Evolutionary conservation across 2,113 vertebrate species (phyloP), one percentile per base, ranked within the genome.

Genomic region (Octodon degus): DNA sequence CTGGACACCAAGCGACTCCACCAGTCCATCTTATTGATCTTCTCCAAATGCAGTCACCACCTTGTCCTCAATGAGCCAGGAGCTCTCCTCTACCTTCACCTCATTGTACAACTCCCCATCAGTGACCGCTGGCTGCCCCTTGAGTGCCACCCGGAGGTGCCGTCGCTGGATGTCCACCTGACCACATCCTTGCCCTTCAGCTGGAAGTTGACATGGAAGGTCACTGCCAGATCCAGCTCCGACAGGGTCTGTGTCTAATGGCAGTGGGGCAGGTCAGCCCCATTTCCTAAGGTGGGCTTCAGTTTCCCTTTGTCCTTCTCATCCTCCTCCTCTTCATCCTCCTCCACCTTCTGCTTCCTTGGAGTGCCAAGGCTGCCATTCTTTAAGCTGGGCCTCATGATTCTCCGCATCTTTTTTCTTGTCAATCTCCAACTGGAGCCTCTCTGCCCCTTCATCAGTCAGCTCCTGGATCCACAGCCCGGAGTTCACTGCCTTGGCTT

Each of bases 21-120:
- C 99, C 99, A 99, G 84, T 99, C 99, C 99, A 99, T 99, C 97
- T 99, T 99, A 96, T 99, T 99, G 86, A 99, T 99, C 96, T 43
- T 99, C 96, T 99, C 99, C 96, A 99, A 97, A 97, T 99, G 99
- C 90, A 99, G 99, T 99, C 92, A 99, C 99, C 5, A 99, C 98
- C 97, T 99, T 99, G 0, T 99, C 99, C 55, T 99, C 99, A 0
- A 99, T 99, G 95, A 99, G 98, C 99, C 99, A 99, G 12, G 99
- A 99, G 98, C 99, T 99, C 98, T 99, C 99, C 89, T 99, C 99
- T 86, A 99, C 99, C 97, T 99, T 99, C 94, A 99, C 99, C 34
- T 99, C 99, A 0, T 99, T 99, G 99, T 97, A 99, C 1, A 99
- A 98, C 55, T 99, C 98, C 2, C 98, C 99, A 0, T 99, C 99